These are phyloP conservation scores for Antidorcas marsupialis DNA, from an alignment of 2,113 vertebrate genomes.

Conservation along the genomic window DNA sequence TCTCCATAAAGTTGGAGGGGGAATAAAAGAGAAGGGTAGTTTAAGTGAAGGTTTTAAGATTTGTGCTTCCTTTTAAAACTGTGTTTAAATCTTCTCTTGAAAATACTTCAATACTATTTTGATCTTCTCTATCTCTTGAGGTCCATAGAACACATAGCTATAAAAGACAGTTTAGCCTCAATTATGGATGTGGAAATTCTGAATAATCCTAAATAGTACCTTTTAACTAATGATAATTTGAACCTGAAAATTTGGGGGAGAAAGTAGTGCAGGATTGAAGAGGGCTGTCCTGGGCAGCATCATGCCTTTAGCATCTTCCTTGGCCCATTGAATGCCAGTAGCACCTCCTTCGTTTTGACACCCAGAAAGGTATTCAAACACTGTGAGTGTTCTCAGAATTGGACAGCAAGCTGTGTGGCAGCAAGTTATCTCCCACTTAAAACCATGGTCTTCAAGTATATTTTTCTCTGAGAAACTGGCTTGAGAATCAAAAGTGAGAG, in stretches of 20 bases:
- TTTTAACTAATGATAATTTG: background rate
- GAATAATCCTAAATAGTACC: background rate
- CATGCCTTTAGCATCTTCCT: background rate
- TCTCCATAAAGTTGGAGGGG: background rate
- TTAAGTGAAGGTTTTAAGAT: background rate
- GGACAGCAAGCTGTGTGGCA: background rate
- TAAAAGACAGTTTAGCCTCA: background rate
- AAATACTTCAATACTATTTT: background rate
- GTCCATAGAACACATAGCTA: background rate
- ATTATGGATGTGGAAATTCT: background rate
- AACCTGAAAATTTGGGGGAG: background rate
- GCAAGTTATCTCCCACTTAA: background rate
- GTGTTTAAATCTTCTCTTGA: constrained; percentile 19
- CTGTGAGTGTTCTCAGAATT: background rate
- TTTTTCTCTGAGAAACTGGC: background rate
- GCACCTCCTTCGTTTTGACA: background rate
- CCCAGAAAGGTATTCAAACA: background rate
- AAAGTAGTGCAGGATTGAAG: too few relatives aligned
- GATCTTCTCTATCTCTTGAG: background rate
- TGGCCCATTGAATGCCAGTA: background rate
- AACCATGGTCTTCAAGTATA: background rate
- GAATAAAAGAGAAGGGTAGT: background rate
- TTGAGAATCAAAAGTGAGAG: background rate
- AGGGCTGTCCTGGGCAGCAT: background rate
- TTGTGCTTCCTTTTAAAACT: background rate